phyloP scores from a whole-genome alignment of 2,113 vertebrate species.

The Chaetops frenatus region DNA sequence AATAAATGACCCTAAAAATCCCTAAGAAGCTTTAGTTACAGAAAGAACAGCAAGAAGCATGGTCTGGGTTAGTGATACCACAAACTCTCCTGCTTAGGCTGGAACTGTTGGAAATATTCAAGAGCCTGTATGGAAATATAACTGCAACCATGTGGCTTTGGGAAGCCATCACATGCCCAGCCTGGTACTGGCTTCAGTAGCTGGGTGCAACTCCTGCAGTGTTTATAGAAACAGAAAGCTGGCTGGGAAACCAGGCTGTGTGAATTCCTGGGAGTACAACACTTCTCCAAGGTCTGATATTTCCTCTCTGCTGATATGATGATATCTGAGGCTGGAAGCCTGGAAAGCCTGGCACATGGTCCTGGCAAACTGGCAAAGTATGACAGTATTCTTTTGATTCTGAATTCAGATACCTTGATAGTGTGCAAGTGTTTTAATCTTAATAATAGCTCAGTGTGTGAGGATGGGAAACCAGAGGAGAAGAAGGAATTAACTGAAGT shows the following conservation, averaged over 20 bases:
- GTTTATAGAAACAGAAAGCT: slow-evolving; percentile 1
- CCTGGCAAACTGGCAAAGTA: slow-evolving; percentile 27
- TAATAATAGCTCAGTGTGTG: not conserved
- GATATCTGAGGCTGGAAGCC: slow-evolving; percentile 38
- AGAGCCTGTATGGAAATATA: not conserved
- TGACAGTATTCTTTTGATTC: slow-evolving; percentile 14
- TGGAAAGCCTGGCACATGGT: slow-evolving; percentile 42
- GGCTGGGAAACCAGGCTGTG: not conserved
- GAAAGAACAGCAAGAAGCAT: slow-evolving; percentile 1
- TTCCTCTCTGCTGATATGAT: slow-evolving; percentile 53
- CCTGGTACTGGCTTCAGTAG: not conserved
- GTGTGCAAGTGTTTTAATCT: not conserved
- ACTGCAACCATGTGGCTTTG: slow-evolving; percentile 12
- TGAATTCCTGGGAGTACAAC: slow-evolving; percentile 42
- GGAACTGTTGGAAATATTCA: not conserved
- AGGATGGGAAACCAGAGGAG: not conserved
- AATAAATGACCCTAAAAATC: slow-evolving; percentile 46
- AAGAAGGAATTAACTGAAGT: not conserved
- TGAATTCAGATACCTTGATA: not conserved
- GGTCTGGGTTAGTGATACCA: not conserved
- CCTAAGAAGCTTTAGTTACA: slow-evolving; percentile 46
- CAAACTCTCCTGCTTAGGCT: not conserved
- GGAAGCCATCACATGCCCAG: not conserved
- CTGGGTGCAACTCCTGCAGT: not conserved
- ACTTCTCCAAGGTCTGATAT: slow-evolving; percentile 20